Conservation (phyloP, 2,797 vertebrate genomes). For the Phrynocephalus guinanensis region DNA sequence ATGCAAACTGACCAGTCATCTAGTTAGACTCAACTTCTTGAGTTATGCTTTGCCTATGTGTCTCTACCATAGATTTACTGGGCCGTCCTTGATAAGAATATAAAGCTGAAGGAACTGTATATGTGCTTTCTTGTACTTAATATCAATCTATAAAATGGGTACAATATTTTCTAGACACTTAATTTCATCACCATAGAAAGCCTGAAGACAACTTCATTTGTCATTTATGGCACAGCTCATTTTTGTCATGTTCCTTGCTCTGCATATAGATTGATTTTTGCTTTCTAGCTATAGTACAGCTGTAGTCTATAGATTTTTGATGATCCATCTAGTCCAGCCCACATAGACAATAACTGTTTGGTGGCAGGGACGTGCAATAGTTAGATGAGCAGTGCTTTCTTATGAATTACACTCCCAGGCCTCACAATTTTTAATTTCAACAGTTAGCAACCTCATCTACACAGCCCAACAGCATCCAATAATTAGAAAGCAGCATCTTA, state of each 20-base stretch:
- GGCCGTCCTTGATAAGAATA: no score
- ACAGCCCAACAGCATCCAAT: not conserved
- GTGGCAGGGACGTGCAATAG: not conserved
- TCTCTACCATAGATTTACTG: no score
- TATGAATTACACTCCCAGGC: not conserved
- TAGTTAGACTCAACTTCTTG: not conserved
- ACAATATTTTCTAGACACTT: not conserved
- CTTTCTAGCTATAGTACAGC: not conserved
- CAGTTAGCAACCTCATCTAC: not conserved
- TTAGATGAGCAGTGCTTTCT: not conserved
- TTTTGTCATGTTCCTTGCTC: not conserved
- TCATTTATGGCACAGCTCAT: not conserved
- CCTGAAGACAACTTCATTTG: not conserved
- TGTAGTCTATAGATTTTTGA: not conserved
- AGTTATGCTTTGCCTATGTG: no score
- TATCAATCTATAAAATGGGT: not conserved
- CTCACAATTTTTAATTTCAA: not conserved
- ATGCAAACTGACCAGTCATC: not conserved
- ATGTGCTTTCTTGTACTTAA: not conserved
- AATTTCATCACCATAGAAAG: not conserved
- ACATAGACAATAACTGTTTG: not conserved
- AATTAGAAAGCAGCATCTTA: slow-evolving; percentile 21
- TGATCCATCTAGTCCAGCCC: not conserved
- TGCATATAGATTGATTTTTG: not conserved
- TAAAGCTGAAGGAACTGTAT: not conserved